A percentile compares a stretch with the other conserved stretches of the same genome.
Conservation (phyloP, 2,888 invertebrate genomes). For the Ligdia adustata region DNA sequence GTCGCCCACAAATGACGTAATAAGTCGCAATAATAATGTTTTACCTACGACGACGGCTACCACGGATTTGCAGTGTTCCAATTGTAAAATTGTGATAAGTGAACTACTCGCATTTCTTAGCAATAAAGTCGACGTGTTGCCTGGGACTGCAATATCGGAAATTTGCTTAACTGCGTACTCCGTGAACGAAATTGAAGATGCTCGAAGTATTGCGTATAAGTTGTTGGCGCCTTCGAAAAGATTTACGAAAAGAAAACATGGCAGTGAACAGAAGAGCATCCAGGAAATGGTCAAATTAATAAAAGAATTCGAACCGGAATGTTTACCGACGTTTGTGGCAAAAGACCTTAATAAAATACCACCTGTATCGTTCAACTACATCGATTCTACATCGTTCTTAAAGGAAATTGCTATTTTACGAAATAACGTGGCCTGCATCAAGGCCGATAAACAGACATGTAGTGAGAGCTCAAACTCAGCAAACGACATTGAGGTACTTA, state of each 20-base stretch:
- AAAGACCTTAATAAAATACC: neutral
- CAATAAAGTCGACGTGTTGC: too few relatives aligned
- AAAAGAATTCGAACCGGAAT: neutral
- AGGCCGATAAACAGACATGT: neutral
- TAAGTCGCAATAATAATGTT: too few relatives aligned
- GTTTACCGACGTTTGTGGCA: neutral
- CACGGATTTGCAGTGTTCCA: too few relatives aligned
- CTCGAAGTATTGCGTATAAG: too few relatives aligned
- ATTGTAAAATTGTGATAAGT: too few relatives aligned
- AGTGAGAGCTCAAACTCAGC: neutral
- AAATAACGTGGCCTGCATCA: neutral
- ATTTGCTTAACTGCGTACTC: too few relatives aligned
- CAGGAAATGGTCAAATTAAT: neutral
- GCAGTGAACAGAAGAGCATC: slow-evolving; percentile 4
- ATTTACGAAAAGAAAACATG: neutral
- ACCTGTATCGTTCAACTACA: neutral
- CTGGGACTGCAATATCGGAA: too few relatives aligned
- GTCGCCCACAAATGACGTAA: too few relatives aligned
- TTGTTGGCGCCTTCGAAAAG: slow-evolving; percentile 1
- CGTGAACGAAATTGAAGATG: too few relatives aligned
- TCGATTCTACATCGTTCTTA: neutral
- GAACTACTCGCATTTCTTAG: too few relatives aligned
- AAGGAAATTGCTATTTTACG: neutral
- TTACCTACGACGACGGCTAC: too few relatives aligned
- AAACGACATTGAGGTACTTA: neutral